Conservation (phyloP, 2,888 invertebrate species). For the Drosophila emarginata region DNA sequence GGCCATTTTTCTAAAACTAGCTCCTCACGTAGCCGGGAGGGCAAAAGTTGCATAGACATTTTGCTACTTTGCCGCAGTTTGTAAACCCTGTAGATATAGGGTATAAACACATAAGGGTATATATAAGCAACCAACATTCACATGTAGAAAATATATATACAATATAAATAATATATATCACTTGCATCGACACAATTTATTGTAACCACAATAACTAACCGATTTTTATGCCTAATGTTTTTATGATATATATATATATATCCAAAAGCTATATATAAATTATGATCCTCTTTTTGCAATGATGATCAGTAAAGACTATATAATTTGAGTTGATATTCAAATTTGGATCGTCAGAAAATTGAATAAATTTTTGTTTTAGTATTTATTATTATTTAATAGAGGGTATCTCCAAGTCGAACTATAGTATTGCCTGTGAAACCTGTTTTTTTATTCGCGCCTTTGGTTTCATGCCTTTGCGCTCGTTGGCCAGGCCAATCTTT, state of each 20-base stretch:
- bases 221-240: too few relatives aligned
- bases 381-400: not conserved
- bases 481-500: not conserved
- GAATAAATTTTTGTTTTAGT: too few relatives aligned
- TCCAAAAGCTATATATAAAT: too few relatives aligned
- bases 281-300: too few relatives aligned
- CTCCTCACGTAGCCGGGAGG: slow-evolving; percentile 54
- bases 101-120: not conserved
- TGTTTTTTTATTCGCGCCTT: slow-evolving; percentile 36
- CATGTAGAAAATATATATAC: not conserved
- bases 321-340: too few relatives aligned
- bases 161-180: not conserved
- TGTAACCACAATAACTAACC: too few relatives aligned
- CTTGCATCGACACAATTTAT: too few relatives aligned
- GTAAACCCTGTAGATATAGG: not conserved
- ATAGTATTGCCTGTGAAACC: slow-evolving; percentile 32
- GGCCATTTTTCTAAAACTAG: slow-evolving; percentile 72
- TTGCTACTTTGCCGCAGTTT: not conserved
- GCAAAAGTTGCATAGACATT: slow-evolving; percentile 4
- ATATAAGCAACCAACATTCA: not conserved
- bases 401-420: not conserved
- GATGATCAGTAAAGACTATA: too few relatives aligned
- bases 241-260: too few relatives aligned
- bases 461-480: slow-evolving; percentile 18
- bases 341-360: too few relatives aligned